Conservation (phyloP, 2,113 vertebrate species). For the Zeus faber region DNA sequence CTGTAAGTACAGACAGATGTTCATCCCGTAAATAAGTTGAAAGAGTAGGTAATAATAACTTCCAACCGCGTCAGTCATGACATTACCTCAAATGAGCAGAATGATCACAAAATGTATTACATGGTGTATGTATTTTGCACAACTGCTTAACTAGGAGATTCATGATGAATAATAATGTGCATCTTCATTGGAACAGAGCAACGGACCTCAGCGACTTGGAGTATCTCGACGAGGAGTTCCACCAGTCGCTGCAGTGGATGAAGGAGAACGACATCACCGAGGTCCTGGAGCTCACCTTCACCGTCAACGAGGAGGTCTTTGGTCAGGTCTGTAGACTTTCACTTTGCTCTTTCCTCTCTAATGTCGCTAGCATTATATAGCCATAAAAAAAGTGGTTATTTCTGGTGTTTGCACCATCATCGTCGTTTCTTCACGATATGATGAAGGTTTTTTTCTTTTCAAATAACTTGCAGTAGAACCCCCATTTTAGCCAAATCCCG, state of each 20-base stretch:
- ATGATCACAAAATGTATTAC: not conserved
- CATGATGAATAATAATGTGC: no score
- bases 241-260: conserved; percentile 93
- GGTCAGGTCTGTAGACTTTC: no score
- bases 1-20: conserved; percentile 75
- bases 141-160: no score
- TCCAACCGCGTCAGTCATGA: no score
- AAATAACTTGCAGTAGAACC: no score
- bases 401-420: conserved; percentile 64
- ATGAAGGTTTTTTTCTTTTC: no score
- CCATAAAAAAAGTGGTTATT: no score
- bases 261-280: conserved; percentile 92
- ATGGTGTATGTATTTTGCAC: no score
- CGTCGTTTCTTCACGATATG: no score
- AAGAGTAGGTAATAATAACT: not conserved
- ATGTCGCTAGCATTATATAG: no score
- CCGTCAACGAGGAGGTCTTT: conserved; percentile 89
- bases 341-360: no score
- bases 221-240: conserved; percentile 90
- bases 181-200: conserved; percentile 60
- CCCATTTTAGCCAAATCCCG: no score
- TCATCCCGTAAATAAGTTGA: not conserved
- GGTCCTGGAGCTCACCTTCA: conserved; percentile 88
- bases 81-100: not conserved
- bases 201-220: conserved; percentile 89